Evolutionary conservation across 2,888 invertebrate genomes (phyloP), one percentile per base, ranked within the genome.

Genomic region (Resseliella maxima): DNA sequence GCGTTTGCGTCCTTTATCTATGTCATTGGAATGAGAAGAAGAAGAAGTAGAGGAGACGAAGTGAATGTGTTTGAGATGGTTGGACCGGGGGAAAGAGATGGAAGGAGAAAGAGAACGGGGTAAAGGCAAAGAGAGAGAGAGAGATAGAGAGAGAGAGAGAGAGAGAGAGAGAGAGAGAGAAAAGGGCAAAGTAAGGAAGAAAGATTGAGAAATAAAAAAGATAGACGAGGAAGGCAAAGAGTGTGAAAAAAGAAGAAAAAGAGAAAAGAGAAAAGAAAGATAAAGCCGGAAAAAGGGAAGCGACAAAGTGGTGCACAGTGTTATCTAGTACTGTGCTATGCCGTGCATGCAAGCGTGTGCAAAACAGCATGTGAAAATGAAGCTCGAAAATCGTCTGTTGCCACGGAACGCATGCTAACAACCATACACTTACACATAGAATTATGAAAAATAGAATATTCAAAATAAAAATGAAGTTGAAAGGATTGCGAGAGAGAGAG

Each of bases 371-470:
- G 24, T 59, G 59, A 59, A 59, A 59, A 59, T 59, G 5, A 24
- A 59, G 12, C 41, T 41, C n/a, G 50, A 24, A 59, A 27, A 72
- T 15, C 72, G 72, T 31, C 35, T 35, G 72, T 59, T 59, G 18
- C 24, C 5, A 59, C 59, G 59, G 59, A 12, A 59, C 59, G 27
- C 59, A 59, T 12, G 12, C 41, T 8, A 5, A 41, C 46, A 50
- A 2, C 8, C 46, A 50, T 18, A 50, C 8, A 50, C 18, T 2
- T 2, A 18, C 0, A 31, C 72, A 59, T 24, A 24, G 31, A 72
- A 72, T 72, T 31, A 72, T 72, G 72, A 72, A 72, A 72, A 72
- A 72, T 72, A n/a, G 72, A 72, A 31, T 31, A 72, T 72, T 72
- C 31, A 72, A 18, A 15, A 72, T 31, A 72, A 35, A 72, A 72